Evolutionary conservation across 2,888 invertebrate genomes (phyloP), one percentile per base, ranked within the genome.

Genomic region (Agrochola circellaris): DNA sequence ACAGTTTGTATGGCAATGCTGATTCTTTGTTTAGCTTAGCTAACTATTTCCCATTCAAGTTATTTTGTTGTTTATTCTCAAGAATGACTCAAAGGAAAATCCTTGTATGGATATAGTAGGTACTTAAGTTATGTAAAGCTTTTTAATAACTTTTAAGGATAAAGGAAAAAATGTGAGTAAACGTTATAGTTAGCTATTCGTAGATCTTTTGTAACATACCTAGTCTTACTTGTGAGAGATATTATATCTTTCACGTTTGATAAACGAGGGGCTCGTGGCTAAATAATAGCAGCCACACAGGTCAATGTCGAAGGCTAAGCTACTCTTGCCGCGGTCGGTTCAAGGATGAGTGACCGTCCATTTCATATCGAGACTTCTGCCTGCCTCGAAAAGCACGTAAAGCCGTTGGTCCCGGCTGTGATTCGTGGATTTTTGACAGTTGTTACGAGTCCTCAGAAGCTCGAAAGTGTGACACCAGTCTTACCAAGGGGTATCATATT

Each of bases 151-250:
- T 42, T n/a, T 38, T 68, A 65, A 38, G 30, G 54, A 1, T 38
- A 17, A 15, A 61, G 48, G 60, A 76, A 65, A 81, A 70, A 23
- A 66, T 48, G 15, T 60, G 8, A 60, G 15, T 54, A 45, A 60
- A 54, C 23, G 8, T 13, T 17, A 56, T 30, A 20, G 3, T 23
- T 23, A 68, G 15, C 15, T 45, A 56, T 54, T 69, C 54, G 0
- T 7, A 64, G 15, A 48, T 60, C 23, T 0, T 38, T 38, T 17
- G 30, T 68, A n/a, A 15, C 34, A 34, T 65, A 42, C 30, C 23
- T 38, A n/a, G 74, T 5, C 0, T n/a, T 23, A 48, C n/a, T 17
- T 5, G 2, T 30, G 15, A n/a, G 9, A 15, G 5, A n/a, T 54
- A 7, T 30, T 42, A n/a, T 51, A 0, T 34, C 15, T n/a, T 4